Conservation (phyloP, 2,888 invertebrate species). For the Cynaeus angustus region DNA sequence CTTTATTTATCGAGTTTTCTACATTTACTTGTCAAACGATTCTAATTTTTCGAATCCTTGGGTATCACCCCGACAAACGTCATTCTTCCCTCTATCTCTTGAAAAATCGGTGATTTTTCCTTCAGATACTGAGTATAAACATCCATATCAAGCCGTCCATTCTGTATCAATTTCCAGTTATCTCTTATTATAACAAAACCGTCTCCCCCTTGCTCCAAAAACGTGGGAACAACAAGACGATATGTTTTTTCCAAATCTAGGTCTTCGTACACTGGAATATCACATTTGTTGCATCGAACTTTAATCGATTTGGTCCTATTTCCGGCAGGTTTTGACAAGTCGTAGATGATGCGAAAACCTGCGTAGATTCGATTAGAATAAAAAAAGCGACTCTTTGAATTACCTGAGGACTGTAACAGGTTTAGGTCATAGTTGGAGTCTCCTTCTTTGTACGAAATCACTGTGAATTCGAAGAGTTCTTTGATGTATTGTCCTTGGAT, state of each 20-base stretch:
- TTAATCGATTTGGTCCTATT: conserved; percentile 75
- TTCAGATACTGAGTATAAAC: conserved; percentile 74
- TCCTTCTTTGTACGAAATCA: conserved; percentile 68
- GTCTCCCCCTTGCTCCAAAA: conserved; percentile 81
- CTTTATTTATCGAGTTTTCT: too few relatives aligned
- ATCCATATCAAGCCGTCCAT: conserved; percentile 75
- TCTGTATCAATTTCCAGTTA: conserved; percentile 72
- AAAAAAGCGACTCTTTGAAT: not conserved
- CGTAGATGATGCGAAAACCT: conserved; percentile 78
- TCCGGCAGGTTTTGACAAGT: conserved; percentile 76
- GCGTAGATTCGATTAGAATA: conserved; percentile 43
- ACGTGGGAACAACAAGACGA: conserved; percentile 77
- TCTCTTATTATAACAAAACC: conserved; percentile 75
- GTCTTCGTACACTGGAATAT: conserved; percentile 77
- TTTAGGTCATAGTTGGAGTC: conserved; percentile 71
- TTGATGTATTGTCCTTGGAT: conserved; percentile 79
- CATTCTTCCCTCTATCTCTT: conserved; percentile 76
- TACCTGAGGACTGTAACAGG: conserved; percentile 78
- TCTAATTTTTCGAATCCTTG: too few relatives aligned
- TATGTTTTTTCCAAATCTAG: conserved; percentile 76
- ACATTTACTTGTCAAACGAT: too few relatives aligned
- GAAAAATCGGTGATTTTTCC: conserved; percentile 72
- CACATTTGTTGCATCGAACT: conserved; percentile 79
- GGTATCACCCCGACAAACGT: conserved; percentile 71
- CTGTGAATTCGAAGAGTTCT: conserved; percentile 77